Evolutionary conservation across 2,113 vertebrate species (phyloP).

Genomic region (Rhineura floridana): DNA sequence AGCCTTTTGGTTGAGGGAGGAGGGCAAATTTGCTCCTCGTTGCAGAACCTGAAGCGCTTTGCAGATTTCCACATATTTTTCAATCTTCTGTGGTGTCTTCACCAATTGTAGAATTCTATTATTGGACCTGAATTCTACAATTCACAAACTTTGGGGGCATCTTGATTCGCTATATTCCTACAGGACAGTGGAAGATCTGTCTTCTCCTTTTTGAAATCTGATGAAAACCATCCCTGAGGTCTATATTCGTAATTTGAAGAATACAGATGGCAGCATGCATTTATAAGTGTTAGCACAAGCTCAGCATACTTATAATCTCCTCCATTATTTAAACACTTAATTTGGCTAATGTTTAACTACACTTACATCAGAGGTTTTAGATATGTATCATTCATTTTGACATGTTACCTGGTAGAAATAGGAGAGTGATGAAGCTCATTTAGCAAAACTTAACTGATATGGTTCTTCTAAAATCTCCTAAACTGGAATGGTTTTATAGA

Average conservation of each 20-base stretch:
- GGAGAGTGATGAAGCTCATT: neutral
- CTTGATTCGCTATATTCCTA: neutral
- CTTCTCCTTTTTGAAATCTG: slow-evolving; percentile 24
- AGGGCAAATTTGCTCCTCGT: no score
- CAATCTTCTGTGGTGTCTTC: neutral
- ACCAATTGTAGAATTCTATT: neutral
- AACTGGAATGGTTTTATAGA: neutral
- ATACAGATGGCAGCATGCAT: slow-evolving; percentile 43
- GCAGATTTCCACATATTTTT: neutral
- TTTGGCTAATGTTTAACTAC: slow-evolving; percentile 9
- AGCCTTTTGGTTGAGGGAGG: neutral
- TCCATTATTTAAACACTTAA: slow-evolving; percentile 43
- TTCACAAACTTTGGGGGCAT: neutral
- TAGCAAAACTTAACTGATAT: neutral
- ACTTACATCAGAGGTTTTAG: neutral
- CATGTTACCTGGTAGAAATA: neutral
- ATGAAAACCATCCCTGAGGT: slow-evolving; percentile 29
- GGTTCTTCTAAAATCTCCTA: neutral
- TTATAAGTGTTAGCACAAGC: slow-evolving; percentile 20
- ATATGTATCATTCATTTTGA: slow-evolving; percentile 12
- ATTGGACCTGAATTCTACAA: no score
- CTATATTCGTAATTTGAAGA: slow-evolving; percentile 6
- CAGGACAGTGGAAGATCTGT: neutral
- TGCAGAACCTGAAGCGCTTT: neutral
- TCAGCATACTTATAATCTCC: slow-evolving; percentile 23